Conservation (phyloP, 1,140 invertebrate species). For the Ceratitis capitata region DNA sequence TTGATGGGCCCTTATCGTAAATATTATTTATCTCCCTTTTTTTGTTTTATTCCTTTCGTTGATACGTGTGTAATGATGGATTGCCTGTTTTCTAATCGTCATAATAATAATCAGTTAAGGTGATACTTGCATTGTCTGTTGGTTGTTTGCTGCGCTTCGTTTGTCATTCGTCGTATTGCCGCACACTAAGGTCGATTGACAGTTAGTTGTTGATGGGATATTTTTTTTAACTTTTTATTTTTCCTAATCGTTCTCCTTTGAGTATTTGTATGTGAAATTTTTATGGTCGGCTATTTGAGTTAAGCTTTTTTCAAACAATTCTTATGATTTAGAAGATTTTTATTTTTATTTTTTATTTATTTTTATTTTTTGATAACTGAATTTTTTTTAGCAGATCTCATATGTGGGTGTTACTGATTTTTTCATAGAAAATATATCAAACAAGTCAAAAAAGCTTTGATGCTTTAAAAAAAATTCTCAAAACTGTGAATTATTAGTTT, state of each 20-base stretch:
- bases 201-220: no score
- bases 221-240: not conserved
- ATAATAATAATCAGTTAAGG: constrained; percentile 39
- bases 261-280: not conserved
- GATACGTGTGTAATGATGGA: constrained; percentile 53
- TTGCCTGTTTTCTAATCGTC: constrained; percentile 49
- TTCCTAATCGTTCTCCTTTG: not conserved
- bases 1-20: constrained; percentile 62
- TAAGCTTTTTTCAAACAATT: no score
- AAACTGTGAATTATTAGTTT: no score
- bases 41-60: not conserved
- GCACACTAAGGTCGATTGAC: not conserved
- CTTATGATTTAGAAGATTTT: not conserved
- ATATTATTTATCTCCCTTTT: constrained; percentile 49
- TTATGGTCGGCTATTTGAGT: no score
- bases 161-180: not conserved
- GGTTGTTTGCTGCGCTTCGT: not conserved
- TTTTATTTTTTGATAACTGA: no score
- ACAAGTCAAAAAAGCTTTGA: no score
- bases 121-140: constrained; percentile 9
- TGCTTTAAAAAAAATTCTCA: no score
- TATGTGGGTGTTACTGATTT: no score
- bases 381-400: no score
- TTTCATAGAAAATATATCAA: no score
- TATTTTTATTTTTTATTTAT: not conserved